Evolutionary conservation across 2,888 invertebrate genomes (phyloP), one percentile per base, ranked within the genome.

Genomic region (Dryobotodes eremita): DNA sequence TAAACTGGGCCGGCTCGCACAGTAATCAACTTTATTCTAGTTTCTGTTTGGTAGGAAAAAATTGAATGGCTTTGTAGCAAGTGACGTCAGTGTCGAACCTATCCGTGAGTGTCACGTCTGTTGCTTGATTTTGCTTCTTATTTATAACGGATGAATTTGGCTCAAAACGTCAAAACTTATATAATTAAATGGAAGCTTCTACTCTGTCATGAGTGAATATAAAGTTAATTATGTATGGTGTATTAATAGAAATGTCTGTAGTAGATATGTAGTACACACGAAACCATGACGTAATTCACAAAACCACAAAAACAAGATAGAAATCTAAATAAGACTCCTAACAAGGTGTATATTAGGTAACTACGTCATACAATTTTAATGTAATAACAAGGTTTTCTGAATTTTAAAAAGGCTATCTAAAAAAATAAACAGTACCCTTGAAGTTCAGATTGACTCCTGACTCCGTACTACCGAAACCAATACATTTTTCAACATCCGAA

Each of bases 1-100:
- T 80, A 89, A 88, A 88, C 87, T 84, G 79, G 84, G 89, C 85
- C 84, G 86, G 79, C 88, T 87, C 86, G 86, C 82, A 85, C 84
- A 81, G 88, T 91, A 91, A 91, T 90, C 90, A 86, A 90, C 88
- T 91, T 91, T 89, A 81, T 82, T 77, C 86, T 70, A 74, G 80
- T 79, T 80, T 84, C 77, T 88, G 82, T 87, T 88, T 83, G 83
- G 77, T 72, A 69, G 76, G 53, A 66, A 86, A 83, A 90, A 90
- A 87, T 86, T 81, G 82, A 88, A 86, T 86, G 84, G 80, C 75
- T 88, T 84, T 79, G 66, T 84, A 72, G 31, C 1, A 36, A 36
- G 77, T 71, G 75, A 82, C 73, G 79, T 75, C 75, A 69, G 20
- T 59, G 76, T 69, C 55, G 61, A 86, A 75, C 55, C 75, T 86